Base-by-base conservation (phyloP, 2,888 invertebrate species). In the Eulithis testata region DNA sequence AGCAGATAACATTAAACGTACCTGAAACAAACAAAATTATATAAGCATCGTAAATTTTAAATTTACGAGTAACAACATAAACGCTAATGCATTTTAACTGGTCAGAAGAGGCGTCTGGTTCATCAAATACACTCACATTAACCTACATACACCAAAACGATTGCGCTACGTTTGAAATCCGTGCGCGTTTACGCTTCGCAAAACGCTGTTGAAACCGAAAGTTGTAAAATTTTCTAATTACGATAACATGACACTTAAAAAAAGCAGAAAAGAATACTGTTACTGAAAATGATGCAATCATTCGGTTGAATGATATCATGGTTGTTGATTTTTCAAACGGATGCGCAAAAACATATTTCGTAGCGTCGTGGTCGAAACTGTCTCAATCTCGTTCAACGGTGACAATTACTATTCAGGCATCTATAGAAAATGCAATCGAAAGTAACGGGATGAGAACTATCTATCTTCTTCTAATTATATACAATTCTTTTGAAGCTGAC, bases 151-250 rank as follows among this genome's bases (percentile, higher is more conserved):
- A 83, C 75, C 76, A 84, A 85, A 87, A 83, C 77, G 75, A 85
- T 90, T 90, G 88, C 88, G 86, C 79, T 57, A 53, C 78, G 79
- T 85, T 83, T 85, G 84, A 84, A 89, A 83, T 21, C 21, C 21
- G 21, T 21, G 21, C 85, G 83, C 81, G 81, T 65, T 82, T 82
- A 80, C 77, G 81, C 80, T 86, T 86, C 84, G 85, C 83, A 83
- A 83, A 79, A 74, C 82, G 82, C 82, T 89, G 88, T 85, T 74
- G 88, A 90, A 91, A 91, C 82, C 77, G 86, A 90, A 85, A 86
- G 84, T 81, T 73, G 75, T 81, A 75, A 78, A 78, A 73, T 79
- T 77, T 63, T 78, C 76, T 80, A 79, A 81, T 79, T 77, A 77
- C 77, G 75, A 74, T 77, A 75, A 44, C 59, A 62, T 77, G 76